A percentile compares a stretch with the other conserved stretches of the same genome.
Conservation (phyloP, 2,888 invertebrate genomes). For the Lasioglossum marginatum region DNA sequence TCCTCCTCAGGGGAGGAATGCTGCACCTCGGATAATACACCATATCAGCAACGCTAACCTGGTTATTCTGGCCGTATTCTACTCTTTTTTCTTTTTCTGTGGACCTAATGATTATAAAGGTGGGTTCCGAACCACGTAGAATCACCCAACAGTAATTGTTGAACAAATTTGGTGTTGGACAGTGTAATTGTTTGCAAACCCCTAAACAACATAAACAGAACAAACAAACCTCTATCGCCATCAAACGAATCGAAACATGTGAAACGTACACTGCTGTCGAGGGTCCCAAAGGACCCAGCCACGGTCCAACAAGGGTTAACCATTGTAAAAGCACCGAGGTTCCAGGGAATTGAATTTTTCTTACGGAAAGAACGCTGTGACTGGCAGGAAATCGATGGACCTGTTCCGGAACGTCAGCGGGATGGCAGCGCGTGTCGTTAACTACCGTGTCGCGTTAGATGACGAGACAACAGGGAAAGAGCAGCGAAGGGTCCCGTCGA, state of each 20-base stretch:
- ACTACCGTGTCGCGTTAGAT: conserved; percentile 1
- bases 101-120: too few relatives aligned
- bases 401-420: not conserved
- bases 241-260: not conserved
- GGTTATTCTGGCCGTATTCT: too few relatives aligned
- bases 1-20: too few relatives aligned
- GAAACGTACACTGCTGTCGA: not conserved
- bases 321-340: not conserved
- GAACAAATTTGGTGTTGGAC: too few relatives aligned
- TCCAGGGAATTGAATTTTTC: conserved; percentile 2
- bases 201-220: not conserved
- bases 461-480: not conserved
- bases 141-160: too few relatives aligned
- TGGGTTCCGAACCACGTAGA: too few relatives aligned
- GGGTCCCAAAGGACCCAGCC: not conserved
- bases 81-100: too few relatives aligned
- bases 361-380: not conserved
- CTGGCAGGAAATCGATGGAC: conserved; percentile 22
- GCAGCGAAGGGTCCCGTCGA: conserved; percentile 6
- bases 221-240: not conserved
- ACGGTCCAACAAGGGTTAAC: not conserved
- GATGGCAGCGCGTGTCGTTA: not conserved
- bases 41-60: too few relatives aligned
- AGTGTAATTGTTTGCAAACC: too few relatives aligned
- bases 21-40: too few relatives aligned